Evolutionary conservation across 2,888 invertebrate species (phyloP), one percentile per base, ranked within the genome.

Genomic region (Hirtodrosophila histrioides): DNA sequence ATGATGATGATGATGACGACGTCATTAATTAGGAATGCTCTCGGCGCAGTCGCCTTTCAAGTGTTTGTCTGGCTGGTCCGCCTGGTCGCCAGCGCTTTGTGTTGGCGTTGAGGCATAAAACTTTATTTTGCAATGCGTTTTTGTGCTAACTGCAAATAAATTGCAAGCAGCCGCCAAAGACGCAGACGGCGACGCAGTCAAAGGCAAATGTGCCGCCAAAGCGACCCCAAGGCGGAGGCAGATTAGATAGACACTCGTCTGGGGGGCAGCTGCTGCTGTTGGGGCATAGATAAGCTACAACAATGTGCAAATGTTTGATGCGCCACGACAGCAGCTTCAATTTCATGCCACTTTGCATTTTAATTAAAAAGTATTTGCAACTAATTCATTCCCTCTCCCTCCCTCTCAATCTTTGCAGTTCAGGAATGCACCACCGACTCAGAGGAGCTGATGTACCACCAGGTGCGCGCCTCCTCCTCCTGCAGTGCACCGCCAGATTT

Each of bases 351-450:
- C 85, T 87, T 85, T 86, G 86, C 86, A 83, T 87, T 81, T 81
- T 83, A 82, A 87, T 83, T 84, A 86, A 84, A 84, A 77, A 46
- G 45, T 39, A 62, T 48, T 48, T 56, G 46, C 45, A 44, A 45
- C 44, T 17, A 17, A 35, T 12, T 51, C 23, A 17, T 29, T 37
- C 11, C 39, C 48, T 49, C 44, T 49, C 44, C 11, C 24, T 58
- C 44, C 54, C 27, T 62, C 12, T 45, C 57, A 58, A 33, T 65
- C 54, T 24, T 93, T 93, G 35, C 92, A 94, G 94, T 94, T 46
- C 94, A 93, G 74, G 94, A 94, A 90, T 93, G 94, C 89, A 93
- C 94, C 64, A 94, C 95, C 40, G 95, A 95, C 88, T 95, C 95
- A 0, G 95, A 95, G 82, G 95, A 95, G 90, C 91, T 95, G 89